Evolutionary conservation across 2,888 invertebrate species (phyloP), one percentile per base, ranked within the genome.

Genomic region (Dynastes tityus): DNA sequence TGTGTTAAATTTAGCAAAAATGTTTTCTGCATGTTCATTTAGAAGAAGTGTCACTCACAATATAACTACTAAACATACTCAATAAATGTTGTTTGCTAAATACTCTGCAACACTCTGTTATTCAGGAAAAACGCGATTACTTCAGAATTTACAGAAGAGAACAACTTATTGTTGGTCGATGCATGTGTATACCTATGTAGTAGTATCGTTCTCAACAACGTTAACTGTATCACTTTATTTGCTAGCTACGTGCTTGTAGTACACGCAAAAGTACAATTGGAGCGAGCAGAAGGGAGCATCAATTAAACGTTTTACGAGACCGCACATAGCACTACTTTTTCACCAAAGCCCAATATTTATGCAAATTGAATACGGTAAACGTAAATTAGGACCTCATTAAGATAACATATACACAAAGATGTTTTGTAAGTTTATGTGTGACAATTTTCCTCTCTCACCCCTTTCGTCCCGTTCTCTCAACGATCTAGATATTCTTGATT

Each of bases 341-440:
- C 22, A 29, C 6, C 27, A 29, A 29, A 29, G 63, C 9, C 16
- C 40, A 67, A 67, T 51, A 65, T 27, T 68, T 68, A 68, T 68
- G 68, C 51, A 51, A 68, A 68, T 68, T 13, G 49, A 27, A 68
- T 8, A 9, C 49, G 29, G 29, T 68, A 29, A 51, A 22, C 29
- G 27, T 68, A 68, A 68, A 68, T 68, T 68, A 68, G 49, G 51
- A 51, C 51, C 29, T 68, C 68, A 68, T 68, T 68, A 27, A 68
- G 51, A 68, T 68, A 68, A 51, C 68, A 53, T 68, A 32, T 27
- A 49, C 49, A 68, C 22, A 49, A 49, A 49, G 67, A 65, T 68
- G 67, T 68, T 65, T 65, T 16, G 40, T 37, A 37, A 65, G 11
- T 65, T 51, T 51, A 68, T 29, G 29, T 68, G 13, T 2, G 68